Evolutionary conservation across 2,888 invertebrate genomes (phyloP), one percentile per base, ranked within the genome.

Genomic region (Spialia ferax): DNA sequence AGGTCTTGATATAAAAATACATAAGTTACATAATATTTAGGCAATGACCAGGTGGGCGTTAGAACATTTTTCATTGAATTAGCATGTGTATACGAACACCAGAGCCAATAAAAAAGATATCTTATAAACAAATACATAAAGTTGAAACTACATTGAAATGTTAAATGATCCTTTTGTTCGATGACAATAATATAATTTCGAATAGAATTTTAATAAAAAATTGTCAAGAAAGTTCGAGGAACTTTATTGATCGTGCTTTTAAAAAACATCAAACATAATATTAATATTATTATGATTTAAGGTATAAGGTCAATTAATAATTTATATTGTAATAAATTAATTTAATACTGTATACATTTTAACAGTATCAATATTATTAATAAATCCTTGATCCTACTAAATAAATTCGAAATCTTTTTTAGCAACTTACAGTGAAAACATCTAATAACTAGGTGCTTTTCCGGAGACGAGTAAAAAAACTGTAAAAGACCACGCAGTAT

Each of bases 51-150:
- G 8, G 63, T 63, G 63, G 55, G 63, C 15, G 63, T 56, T 18
- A 56, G 11, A 42, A 13, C 61, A 45, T 56, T 57, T 48, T 57
- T 57, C 57, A 57, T 35, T 57, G 15, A 64, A 63, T 63, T 45
- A 63, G 22, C 56, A 63, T 32, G 29, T 56, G 13, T 35, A 62
- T 52, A 26, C 10, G 5, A 48, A 48, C 1, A 18, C 4, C 32
- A n/a, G 20, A 35, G 20, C 1, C 56, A 35, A 20, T n/a, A 13
- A 35, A 56, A 62, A 52, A 38, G 20, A 10, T 23, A 52, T 29
- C 32, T 20, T 56, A 35, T 32, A 1, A 5, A 8, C 8, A 10
- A 29, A 7, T 6, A 3, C 6, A 13, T 55, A 55, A 29, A 11
- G 35, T 20, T 35, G 13, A 56, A 56, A 20, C 35, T 56, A 7